Percentiles rank a stretch among this genome's conserved stretches.
phyloP scores from a whole-genome alignment of 1,140 invertebrate genomes.

The Mamestra configurata region DNA sequence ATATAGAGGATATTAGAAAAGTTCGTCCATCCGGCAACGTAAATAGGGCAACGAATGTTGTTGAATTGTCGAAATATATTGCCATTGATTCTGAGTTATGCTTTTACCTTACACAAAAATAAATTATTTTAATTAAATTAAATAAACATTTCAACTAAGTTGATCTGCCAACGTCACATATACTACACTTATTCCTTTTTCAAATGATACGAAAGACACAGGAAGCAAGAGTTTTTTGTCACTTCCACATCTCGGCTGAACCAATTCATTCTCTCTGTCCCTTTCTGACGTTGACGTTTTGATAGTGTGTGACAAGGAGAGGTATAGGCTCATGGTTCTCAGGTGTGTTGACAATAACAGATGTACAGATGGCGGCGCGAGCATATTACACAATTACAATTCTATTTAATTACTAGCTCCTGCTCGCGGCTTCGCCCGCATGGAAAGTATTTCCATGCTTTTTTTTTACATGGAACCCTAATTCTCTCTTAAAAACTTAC shows the following conservation, averaged over 20 bases:
- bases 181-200: constrained; percentile 84
- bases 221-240: constrained; percentile 87
- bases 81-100: too few relatives aligned
- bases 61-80: too few relatives aligned
- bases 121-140: not conserved
- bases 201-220: constrained; percentile 88
- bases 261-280: constrained; percentile 69
- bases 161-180: constrained; percentile 60
- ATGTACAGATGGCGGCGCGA: constrained; percentile 80
- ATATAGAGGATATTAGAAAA: too few relatives aligned
- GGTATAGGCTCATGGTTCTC: constrained; percentile 64
- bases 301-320: constrained; percentile 63
- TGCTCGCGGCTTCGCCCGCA: too few relatives aligned
- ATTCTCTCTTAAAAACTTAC: too few relatives aligned
- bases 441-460: too few relatives aligned
- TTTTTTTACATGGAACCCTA: too few relatives aligned
- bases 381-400: constrained; percentile 87
- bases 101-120: too few relatives aligned
- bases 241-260: constrained; percentile 82
- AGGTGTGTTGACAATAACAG: constrained; percentile 88
- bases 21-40: too few relatives aligned
- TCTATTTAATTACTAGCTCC: constrained; percentile 87
- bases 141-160: not conserved
- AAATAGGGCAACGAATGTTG: too few relatives aligned
- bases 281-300: constrained; percentile 58